phyloP scores from a whole-genome alignment of 2,797 vertebrate genomes.

The Acestrorhynchus altus region DNA sequence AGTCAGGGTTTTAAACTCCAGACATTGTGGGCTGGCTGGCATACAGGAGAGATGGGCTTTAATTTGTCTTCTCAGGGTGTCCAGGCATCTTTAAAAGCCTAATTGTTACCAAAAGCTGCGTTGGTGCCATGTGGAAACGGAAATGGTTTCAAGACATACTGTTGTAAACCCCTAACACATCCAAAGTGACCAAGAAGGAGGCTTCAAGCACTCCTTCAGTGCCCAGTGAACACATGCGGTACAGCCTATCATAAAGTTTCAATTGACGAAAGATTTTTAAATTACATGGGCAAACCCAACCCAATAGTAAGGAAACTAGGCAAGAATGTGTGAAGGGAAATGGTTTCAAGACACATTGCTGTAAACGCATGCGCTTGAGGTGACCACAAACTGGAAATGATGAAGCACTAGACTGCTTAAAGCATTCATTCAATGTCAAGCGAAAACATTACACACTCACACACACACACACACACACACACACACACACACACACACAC shows the following conservation, averaged over 20 bases:
- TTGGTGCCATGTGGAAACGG: slow-evolving; percentile 82
- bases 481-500: too few species aligned
- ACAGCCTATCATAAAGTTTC: not conserved
- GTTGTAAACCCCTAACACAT: slow-evolving; percentile 75
- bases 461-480: too few species aligned
- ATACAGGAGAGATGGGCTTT: slow-evolving; percentile 73
- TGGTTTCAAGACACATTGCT: slow-evolving; percentile 76
- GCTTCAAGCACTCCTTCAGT: slow-evolving; percentile 77
- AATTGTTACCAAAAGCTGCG: slow-evolving; percentile 76
- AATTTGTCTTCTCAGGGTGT: slow-evolving; percentile 80
- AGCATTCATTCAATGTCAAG: slow-evolving; percentile 73
- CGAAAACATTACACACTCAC: slow-evolving; percentile 68
- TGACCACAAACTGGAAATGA: slow-evolving; percentile 78
- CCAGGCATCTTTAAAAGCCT: slow-evolving; percentile 76
- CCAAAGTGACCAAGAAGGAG: slow-evolving; percentile 78
- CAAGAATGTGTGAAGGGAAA: slow-evolving; percentile 76
- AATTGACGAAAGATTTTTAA: not conserved
- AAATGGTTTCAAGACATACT: slow-evolving; percentile 77
- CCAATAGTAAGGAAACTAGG: not conserved
- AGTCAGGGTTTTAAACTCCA: slow-evolving; percentile 64
- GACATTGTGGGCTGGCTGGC: slow-evolving; percentile 65
- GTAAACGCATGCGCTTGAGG: slow-evolving; percentile 74
- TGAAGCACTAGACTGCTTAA: slow-evolving; percentile 78
- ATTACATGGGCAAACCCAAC: not conserved
- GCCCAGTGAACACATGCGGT: slow-evolving; percentile 62